Evolutionary conservation across 2,113 vertebrate species (phyloP).

Genomic region (Nothobranchius furzeri): DNA sequence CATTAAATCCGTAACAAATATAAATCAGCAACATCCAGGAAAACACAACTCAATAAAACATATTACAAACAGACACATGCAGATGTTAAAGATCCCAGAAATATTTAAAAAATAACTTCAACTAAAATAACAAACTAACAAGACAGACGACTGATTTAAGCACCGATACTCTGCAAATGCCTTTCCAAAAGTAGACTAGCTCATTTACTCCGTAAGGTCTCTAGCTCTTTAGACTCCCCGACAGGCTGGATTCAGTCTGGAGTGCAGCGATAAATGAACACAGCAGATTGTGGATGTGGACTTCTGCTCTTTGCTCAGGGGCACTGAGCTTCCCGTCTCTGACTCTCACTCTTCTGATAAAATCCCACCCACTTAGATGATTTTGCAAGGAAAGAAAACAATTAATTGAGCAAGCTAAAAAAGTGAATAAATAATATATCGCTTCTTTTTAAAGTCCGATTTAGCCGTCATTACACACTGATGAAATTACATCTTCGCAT

Average conservation of each 20-base stretch:
- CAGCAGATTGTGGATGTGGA: not conserved
- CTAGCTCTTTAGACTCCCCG: not conserved
- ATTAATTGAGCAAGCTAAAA: not conserved
- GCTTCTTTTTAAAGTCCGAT: too few species aligned
- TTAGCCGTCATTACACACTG: too few species aligned
- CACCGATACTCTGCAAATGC: not conserved
- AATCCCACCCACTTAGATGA: constrained; percentile 5
- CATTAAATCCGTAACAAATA: too few species aligned
- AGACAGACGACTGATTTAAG: not conserved
- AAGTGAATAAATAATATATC: not conserved
- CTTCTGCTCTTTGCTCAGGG: constrained; percentile 65
- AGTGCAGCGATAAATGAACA: constrained; percentile 12
- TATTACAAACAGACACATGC: too few species aligned
- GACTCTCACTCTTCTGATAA: constrained; percentile 18
- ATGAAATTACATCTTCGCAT: too few species aligned
- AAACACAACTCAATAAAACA: too few species aligned
- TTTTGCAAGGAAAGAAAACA: constrained; percentile 29
- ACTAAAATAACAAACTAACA: not conserved
- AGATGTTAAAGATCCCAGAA: too few species aligned
- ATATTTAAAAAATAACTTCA: not conserved
- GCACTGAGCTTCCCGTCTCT: constrained; percentile 24
- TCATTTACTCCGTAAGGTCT: constrained; percentile 27
- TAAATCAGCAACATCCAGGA: too few species aligned
- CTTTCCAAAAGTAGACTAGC: not conserved
- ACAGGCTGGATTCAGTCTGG: constrained; percentile 6